Conservation (phyloP, 2,888 invertebrate species). For the Pantelozetes paolii region DNA sequence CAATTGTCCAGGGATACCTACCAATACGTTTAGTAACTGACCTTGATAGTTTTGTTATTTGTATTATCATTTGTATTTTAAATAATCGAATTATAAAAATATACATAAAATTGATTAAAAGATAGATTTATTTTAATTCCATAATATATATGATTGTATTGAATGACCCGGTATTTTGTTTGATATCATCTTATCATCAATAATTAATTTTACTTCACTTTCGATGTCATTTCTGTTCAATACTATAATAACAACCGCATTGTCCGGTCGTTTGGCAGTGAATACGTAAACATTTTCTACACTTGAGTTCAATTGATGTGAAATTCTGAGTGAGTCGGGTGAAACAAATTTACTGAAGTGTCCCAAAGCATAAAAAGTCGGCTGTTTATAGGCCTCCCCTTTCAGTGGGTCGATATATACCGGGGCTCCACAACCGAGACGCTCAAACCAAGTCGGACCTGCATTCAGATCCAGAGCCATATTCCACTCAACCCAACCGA, state of each 20-base stretch:
- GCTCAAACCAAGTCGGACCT: conserved; percentile 71
- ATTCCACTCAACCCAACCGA: conserved; percentile 90
- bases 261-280: neutral
- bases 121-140: no score
- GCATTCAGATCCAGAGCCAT: conserved; percentile 67
- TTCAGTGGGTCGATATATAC: conserved; percentile 62
- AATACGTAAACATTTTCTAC: neutral
- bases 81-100: neutral
- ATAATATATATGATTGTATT: neutral
- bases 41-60: no score
- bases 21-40: no score
- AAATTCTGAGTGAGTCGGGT: conserved; percentile 46
- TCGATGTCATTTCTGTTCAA: neutral
- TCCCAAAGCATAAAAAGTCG: conserved; percentile 77
- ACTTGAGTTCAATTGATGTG: neutral
- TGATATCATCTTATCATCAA: neutral
- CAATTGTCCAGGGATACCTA: no score
- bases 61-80: no score
- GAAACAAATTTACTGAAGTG: conserved; percentile 58
- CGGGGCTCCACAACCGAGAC: conserved; percentile 57
- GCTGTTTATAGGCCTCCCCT: conserved; percentile 81
- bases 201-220: neutral
- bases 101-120: neutral
- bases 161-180: conserved; percentile 10
- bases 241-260: neutral